Percentiles rank a stretch among this genome's conserved stretches.
Conservation (phyloP, 2,797 vertebrate genomes). For the Eremophila alpestris region DNA sequence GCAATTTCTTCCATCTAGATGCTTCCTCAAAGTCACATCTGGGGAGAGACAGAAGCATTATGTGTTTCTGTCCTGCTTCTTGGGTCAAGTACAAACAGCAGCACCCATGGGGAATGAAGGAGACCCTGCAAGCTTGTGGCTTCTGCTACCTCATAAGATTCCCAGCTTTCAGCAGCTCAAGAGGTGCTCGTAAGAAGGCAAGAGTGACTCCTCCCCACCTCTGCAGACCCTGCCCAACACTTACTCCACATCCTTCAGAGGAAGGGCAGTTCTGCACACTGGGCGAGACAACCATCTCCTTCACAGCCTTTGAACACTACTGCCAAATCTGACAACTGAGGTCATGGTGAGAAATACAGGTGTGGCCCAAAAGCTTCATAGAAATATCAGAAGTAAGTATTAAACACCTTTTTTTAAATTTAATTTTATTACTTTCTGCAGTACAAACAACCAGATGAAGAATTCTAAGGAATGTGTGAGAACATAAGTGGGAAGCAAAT, state of each 20-base stretch:
- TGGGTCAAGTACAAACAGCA: background rate
- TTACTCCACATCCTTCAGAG: background rate
- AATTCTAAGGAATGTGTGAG: background rate
- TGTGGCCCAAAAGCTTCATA: background rate
- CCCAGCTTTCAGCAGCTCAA: background rate
- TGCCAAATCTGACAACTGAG: background rate
- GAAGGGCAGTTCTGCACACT: background rate
- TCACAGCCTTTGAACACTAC: background rate
- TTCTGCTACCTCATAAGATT: background rate
- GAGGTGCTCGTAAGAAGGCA: background rate
- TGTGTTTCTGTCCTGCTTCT: background rate
- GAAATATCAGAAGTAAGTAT: background rate
- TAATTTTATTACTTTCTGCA: background rate
- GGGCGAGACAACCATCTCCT: background rate
- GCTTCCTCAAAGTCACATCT: background rate
- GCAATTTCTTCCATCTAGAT: background rate
- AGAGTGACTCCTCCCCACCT: background rate
- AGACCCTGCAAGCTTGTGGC: background rate
- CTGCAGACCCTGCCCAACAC: background rate
- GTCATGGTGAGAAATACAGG: background rate
- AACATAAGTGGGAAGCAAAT: slow-evolving; percentile 45
- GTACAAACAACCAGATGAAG: background rate
- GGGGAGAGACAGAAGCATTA: background rate
- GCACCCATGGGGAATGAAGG: accelerated
- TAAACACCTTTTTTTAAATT: background rate